Base-by-base conservation (phyloP, 1,140 invertebrate species). In the Neodiprion pinetum region DNA sequence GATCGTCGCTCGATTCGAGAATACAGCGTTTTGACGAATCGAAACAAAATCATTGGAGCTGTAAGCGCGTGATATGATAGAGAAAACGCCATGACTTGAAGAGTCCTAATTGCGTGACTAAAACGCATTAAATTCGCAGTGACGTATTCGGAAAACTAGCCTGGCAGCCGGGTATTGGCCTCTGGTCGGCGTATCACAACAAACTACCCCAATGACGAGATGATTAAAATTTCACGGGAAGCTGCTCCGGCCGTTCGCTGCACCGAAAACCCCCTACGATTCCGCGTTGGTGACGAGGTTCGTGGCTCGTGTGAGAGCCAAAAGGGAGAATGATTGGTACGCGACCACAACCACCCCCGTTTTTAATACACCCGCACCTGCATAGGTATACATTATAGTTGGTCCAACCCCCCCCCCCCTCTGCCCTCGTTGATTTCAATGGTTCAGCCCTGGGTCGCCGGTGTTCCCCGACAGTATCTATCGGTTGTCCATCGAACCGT, bases 181-280 rank as follows among this genome's bases (percentile, higher is more conserved):
- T 76, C 74, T 79, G 81, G 81, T 83, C 81, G 75, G 78, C 79
- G 85, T 85, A 85, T 85, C 81, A 83, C 82, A 84, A 85, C 83
- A 85, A 85, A 85, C 84, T 85, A 85, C 81, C 81, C 83, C 83
- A 84, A 84, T 85, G 82, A 84, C 82, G 82, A 83, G 81, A 83
- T 82, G 82, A 85, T 85, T 84, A 84, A 85, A 85, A 85, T 85
- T 85, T 85, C 80, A 85, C 83, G 79, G 83, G 79, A 75, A 61
- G 40, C 11, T 40, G 47, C 50, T 1, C 10, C 14, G 61, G 23
- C 53, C 77, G 79, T 40, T 40, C 53, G 53, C 53, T 61, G 53
- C 53, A 17, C 53, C 53, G 77, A 80, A 82, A 82, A 82, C 79
- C 76, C 72, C 82, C 79, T 80, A 84, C 81, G 82, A 83, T 81